Conservation (phyloP, 2,888 invertebrate genomes). For the Drosophila nigritarsus region DNA sequence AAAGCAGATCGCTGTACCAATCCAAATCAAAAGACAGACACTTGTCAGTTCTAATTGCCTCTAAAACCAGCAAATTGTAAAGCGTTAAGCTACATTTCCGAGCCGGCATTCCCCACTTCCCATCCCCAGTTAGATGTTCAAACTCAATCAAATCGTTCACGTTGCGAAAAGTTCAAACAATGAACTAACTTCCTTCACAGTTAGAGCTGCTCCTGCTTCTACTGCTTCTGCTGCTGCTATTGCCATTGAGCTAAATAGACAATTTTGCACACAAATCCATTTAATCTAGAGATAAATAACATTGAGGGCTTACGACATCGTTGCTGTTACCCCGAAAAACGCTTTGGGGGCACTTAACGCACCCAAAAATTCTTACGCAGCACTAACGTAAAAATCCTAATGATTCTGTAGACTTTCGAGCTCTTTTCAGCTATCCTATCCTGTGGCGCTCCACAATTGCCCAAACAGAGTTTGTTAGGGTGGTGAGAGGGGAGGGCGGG, state of each 20-base stretch:
- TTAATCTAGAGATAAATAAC: conserved; percentile 82
- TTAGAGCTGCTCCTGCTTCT: conserved; percentile 3
- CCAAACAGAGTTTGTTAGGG: not conserved
- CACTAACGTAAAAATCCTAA: conserved; percentile 66
- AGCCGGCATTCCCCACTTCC: not conserved
- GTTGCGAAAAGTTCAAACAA: conserved; percentile 72
- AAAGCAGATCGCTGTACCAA: conserved; percentile 41
- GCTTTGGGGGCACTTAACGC: conserved; percentile 73
- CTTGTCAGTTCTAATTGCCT: conserved; percentile 77
- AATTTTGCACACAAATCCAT: conserved; percentile 81
- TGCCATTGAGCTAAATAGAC: conserved; percentile 69
- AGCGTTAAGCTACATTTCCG: conserved; percentile 59
- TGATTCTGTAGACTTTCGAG: conserved; percentile 59
- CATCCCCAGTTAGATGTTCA: conserved; percentile 21
- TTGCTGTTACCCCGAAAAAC: conserved; percentile 19
- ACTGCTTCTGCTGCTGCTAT: conserved; percentile 3
- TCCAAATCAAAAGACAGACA: conserved; percentile 64
- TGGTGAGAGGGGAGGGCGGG: not conserved
- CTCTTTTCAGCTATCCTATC: conserved; percentile 22
- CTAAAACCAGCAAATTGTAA: conserved; percentile 63
- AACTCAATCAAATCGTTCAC: conserved; percentile 73
- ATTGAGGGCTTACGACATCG: conserved; percentile 56
- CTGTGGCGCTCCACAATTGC: conserved; percentile 62
- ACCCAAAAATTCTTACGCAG: conserved; percentile 76
- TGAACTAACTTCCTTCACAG: conserved; percentile 55